Evolutionary conservation across 2,113 vertebrate genomes (phyloP), one percentile per base, ranked within the genome.

Genomic region (Vanacampus margaritifer): DNA sequence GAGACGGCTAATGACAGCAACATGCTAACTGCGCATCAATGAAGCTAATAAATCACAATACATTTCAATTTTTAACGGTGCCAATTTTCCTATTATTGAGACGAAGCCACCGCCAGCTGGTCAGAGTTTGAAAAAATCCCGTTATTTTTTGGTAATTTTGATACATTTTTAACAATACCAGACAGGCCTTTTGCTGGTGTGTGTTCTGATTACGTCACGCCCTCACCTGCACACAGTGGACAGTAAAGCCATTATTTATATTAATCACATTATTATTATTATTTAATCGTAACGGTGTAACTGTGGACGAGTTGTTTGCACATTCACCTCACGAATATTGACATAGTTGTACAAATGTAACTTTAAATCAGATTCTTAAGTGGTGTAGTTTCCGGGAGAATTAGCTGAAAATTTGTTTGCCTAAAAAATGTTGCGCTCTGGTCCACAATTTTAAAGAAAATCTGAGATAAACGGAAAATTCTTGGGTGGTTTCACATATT

Each of bases 291-390:
- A 10, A 1, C 9, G 37, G 39, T 41, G 12, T 41, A 12, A 13
- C 3, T 12, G 3, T 32, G 39, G 39, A 41, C 11, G n/a, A 12
- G n/a, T 23, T n/a, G 8, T 53, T 53, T 24, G n/a, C 51, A 24
- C 19, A 28, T 43, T 23, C 28, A 57, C 26, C 13, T 11, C 28
- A 64, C 45, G 60, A 1, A 69, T 72, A 65, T 73, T 85, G 69
- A 76, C 70, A n/a, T 41, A 50, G 28, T 57, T 43, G 1, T 62
- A 1, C 16, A 46, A 39, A 39, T 1, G 37, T 2, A 16, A 46
- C 43, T 46, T 19, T 5, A 46, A 46, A 74, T 63, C 5, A 50
- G 32, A 58, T 4, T 61, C 51, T 58, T n/a, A n/a, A n/a, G n/a
- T n/a, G n/a, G 43, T 46, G 16, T 46, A 19, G 6, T 46, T 46